Evolutionary conservation across 2,888 invertebrate species (phyloP), one percentile per base, ranked within the genome.

Genomic region (Syrphus vitripennis): DNA sequence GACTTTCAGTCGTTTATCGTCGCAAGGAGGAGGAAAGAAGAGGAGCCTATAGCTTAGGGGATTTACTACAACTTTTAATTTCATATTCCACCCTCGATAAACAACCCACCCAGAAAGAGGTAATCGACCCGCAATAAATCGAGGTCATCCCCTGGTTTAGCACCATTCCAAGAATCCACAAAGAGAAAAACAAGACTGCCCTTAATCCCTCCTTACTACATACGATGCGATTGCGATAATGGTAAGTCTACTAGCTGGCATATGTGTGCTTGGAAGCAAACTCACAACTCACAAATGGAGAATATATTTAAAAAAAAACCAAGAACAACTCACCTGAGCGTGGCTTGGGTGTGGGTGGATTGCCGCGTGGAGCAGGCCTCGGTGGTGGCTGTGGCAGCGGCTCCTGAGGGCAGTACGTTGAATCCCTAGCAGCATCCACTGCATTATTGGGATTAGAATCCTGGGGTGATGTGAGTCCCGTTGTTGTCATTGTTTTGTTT

Each of bases 401-500:
- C 75, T 90, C 90, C 75, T 89, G 89, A 87, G 91, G 90, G 87
- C 92, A 92, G 83, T 91, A 92, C 67, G 90, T 89, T 72, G 91
- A 90, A 89, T 92, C 92, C 82, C 92, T 91, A 88, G 92, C 92
- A 86, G 91, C 90, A 90, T 92, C 92, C 77, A 92, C 92, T 74
- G 89, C 78, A 87, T 90, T 90, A 86, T 90, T 90, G 80, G 90
- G 88, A 87, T 88, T 89, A 72, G 87, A 80, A 87, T 89, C 89
- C 84, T 89, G 89, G 40, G 88, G 90, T 84, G 88, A 90, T 69
- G 79, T 84, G 34, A 86, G 65, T 9, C 87, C 87, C 70, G 83
- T 88, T 80, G 86, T 88, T 88, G 87, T 88, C 89, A 89, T 89
- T 89, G 88, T 79, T 78, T 53, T 34, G 42, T 34, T 65, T 71